Base-by-base conservation (phyloP, 2,888 invertebrate species). In the Drosophila anomalata region DNA sequence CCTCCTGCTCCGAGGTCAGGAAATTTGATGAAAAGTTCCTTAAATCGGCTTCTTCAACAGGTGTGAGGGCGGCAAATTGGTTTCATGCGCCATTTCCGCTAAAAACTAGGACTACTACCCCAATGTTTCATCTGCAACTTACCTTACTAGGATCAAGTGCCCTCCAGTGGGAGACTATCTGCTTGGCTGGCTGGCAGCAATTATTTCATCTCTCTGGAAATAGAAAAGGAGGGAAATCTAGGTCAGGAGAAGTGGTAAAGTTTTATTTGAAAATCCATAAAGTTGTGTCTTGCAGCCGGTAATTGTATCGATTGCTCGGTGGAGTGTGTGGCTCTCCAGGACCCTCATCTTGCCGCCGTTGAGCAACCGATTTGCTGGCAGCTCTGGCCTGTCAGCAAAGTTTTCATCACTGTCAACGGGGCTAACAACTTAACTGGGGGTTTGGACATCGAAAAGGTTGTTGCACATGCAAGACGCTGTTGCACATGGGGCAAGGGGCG, bases 381-480 rank as follows among this genome's bases (percentile, higher is more conserved):
- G 68, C 56, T 70, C 51, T 14, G 55, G 57, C 67, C 76, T 85
- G 88, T 85, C 88, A 87, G 66, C 77, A 70, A 76, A 82, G 73
- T 87, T 85, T 85, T 87, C 79, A 82, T 73, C 76, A 77, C 82
- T 88, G 87, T 87, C 87, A 85, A 72, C 72, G 46, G 33, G 31
- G 61, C 61, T 65, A 79, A 87, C 87, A 82, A 73, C 89, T 88
- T 65, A 79, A 87, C 76, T 87, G 66, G 57, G 51, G 36, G 26
- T 14, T 39, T 52, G 54, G 54, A 68, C 57, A 65, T 57, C 61
- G 62, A 54, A 48, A 57, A 44, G 44, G 44, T 22, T 20, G 44
- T 22, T 44, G 44, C 44, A 44, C 44, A 44, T 44, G 44, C 68
- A 70, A 62, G 61, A 61, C 61, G 61, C 48, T 62, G 80, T 84